Percentiles rank a stretch among this genome's conserved stretches.
These are phyloP conservation scores for Palythoa heliodiscus DNA, from an alignment of 92 coral and sea anemone genomes.

Conservation along the genomic window DNA sequence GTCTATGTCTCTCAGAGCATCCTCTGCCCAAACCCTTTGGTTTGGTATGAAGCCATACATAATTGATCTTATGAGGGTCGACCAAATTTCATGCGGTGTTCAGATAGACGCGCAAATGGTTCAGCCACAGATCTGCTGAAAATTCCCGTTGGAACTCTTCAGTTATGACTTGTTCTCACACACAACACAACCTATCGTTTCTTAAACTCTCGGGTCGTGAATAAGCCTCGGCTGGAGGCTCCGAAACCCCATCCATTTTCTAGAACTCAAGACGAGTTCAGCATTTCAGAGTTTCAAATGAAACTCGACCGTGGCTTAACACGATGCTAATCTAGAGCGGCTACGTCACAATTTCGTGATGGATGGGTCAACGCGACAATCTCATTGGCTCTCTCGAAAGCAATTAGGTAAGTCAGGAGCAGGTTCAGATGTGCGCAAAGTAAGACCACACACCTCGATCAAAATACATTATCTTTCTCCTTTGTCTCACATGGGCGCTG, in stretches of 20 bases:
- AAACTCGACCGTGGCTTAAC: constrained; percentile 42
- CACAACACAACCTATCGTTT: constrained; percentile 10
- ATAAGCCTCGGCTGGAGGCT: constrained; percentile 29
- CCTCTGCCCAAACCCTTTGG: constrained; percentile 67
- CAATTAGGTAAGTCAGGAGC: constrained; percentile 38
- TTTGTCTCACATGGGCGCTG: constrained; percentile 60
- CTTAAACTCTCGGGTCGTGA: neutral
- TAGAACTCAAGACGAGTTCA: neutral
- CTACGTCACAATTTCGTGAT: constrained; percentile 29
- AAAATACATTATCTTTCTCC: constrained; percentile 30
- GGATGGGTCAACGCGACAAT: constrained; percentile 33
- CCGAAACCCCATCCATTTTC: constrained; percentile 12
- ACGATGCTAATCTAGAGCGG: constrained; percentile 29
- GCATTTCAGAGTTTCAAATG: constrained; percentile 20
- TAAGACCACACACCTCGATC: constrained; percentile 62
- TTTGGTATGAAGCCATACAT: constrained; percentile 49
- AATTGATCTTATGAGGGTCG: constrained; percentile 12
- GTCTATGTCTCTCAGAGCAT: constrained; percentile 68
- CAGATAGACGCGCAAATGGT: neutral
- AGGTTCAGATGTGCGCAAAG: constrained; percentile 26
- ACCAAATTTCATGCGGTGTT: constrained; percentile 50
- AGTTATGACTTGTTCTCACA: neutral
- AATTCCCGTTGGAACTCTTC: neutral
- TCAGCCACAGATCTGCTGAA: constrained; percentile 1
- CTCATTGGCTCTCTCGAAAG: constrained; percentile 47